Base-by-base conservation (phyloP, 2,797 vertebrate species). In the Sylvilagus floridanus region DNA sequence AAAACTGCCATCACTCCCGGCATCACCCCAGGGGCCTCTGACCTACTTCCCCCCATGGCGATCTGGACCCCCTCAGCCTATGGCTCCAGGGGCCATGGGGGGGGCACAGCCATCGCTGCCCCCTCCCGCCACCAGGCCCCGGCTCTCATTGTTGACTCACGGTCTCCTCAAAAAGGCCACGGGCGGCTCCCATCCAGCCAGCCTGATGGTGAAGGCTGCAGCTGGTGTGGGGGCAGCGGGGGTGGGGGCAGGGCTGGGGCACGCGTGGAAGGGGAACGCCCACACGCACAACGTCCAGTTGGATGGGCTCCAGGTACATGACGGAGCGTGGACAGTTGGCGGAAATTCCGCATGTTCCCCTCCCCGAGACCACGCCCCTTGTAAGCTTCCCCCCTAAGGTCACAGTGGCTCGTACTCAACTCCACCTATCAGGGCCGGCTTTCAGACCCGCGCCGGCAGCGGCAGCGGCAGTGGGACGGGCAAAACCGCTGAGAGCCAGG, bases 31-130 rank as follows among this genome's bases (percentile, higher is more conserved):
- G 12, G 77, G 47, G 75, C 42, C 42, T 47, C 42, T 47, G 42
- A 9, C 87, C 95, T 69, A 66, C 81, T 95, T 95, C 85, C 75
- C 86, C n/a, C 71, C 69, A 35, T 28, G 73, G 88, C 66, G 22
- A 7, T 68, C 76, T 75, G 68, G 68, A 52, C 57, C 76, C 47
- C 60, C 30, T n/a, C 4, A 22, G 50, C 28, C 57, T 72, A 75
- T 7, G 37, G 94, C 82, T 73, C 50, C 5, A 22, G 62, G 57
- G 78, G 84, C 73, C 54, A 16, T 13, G 7, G 69, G 37, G 9
- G 7, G 28, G 28, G 35, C 21, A 47, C 47, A 68, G 63, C 32
- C 1, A 7, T 47, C 4, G 2, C 75, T 62, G n/a, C n/a, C 28
- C 52, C 30, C 1, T 32, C 26, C 71, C 47, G 0, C 10, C 35